Conservation (phyloP, 2,888 invertebrate genomes). For the Stictocephala bisonia region DNA sequence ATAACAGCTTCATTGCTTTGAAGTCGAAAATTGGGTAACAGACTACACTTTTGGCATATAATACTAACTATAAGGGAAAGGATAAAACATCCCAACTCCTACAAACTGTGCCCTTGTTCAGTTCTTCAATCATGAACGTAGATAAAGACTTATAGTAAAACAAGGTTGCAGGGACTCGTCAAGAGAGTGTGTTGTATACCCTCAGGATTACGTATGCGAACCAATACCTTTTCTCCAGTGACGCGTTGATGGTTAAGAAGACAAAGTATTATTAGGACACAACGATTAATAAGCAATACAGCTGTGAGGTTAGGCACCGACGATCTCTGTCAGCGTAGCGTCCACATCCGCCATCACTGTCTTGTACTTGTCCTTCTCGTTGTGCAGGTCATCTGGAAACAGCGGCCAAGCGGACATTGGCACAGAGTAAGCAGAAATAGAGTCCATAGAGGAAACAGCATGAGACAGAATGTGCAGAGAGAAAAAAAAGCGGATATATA, state of each 20-base stretch:
- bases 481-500: background rate
- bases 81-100: too few species aligned
- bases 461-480: background rate
- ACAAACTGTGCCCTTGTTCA: too few species aligned
- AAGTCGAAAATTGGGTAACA: too few species aligned
- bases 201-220: too few species aligned
- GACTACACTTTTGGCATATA: background rate
- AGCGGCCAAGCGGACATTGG: background rate
- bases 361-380: slow-evolving; percentile 85
- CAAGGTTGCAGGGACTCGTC: slow-evolving; percentile 12
- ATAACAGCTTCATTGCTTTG: too few species aligned
- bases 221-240: slow-evolving; percentile 33
- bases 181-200: background rate
- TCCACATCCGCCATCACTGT: slow-evolving; percentile 80
- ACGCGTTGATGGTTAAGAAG: slow-evolving; percentile 16
- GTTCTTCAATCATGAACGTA: too few species aligned
- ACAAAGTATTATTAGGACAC: slow-evolving; percentile 48
- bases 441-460: background rate
- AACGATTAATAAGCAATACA: slow-evolving; percentile 38
- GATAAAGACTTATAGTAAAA: too few species aligned
- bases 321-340: slow-evolving; percentile 78
- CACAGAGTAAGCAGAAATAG: slow-evolving; percentile 25
- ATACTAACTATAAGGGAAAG: too few species aligned
- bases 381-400: slow-evolving; percentile 84
- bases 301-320: slow-evolving; percentile 70